Conservation (phyloP, 2,888 invertebrate genomes). For the Dryococelus australis region DNA sequence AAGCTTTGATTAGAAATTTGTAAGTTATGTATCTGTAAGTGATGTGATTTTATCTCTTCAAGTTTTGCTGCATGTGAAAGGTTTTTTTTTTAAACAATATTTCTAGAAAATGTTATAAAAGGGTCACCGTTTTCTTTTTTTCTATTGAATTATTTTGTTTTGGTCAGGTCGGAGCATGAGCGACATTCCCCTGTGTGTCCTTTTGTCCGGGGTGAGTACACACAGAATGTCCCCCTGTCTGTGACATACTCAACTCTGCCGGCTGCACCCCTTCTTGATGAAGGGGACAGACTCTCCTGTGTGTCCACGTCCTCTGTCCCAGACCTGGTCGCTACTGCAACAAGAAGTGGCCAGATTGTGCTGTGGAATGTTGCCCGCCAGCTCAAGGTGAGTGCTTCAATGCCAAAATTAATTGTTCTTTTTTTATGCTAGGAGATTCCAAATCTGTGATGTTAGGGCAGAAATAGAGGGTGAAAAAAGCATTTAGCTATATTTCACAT, state of each 20-base stretch:
- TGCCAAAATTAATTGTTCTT: not conserved
- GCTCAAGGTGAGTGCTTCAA: constrained; percentile 63
- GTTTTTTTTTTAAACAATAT: too few species aligned
- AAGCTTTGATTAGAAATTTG: too few species aligned
- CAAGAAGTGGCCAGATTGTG: constrained; percentile 67
- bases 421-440: too few species aligned
- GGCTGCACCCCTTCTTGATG: constrained; percentile 68
- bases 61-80: too few species aligned
- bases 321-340: constrained; percentile 62
- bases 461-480: too few species aligned
- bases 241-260: constrained; percentile 85
- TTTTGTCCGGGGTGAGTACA: constrained; percentile 93
- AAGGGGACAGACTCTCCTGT: constrained; percentile 66
- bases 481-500: too few species aligned
- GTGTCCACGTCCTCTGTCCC: constrained; percentile 62
- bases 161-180: constrained; percentile 83
- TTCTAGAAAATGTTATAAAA: too few species aligned
- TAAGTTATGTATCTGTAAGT: too few species aligned
- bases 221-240: constrained; percentile 92
- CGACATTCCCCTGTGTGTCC: constrained; percentile 93
- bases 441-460: too few species aligned
- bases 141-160: too few species aligned
- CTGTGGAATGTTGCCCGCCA: constrained; percentile 87
- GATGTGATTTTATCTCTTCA: too few species aligned
- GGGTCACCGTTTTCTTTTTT: too few species aligned